Percentiles rank a stretch among this genome's conserved stretches.
phyloP scores from a whole-genome alignment of 1,140 invertebrate genomes.

The Bombus huntii region DNA sequence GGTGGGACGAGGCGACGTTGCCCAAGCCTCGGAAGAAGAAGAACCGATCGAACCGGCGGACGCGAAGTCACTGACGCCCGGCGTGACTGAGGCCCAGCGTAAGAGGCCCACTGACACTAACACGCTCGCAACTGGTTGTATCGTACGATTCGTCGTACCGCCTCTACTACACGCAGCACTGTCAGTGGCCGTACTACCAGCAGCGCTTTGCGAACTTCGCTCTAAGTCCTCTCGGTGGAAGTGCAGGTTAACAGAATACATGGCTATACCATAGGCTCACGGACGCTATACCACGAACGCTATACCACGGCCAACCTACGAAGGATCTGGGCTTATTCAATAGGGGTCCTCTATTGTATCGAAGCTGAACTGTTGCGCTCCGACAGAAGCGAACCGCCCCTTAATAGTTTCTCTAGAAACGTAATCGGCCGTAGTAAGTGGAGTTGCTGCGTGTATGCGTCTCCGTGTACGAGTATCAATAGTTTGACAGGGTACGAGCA shows the following conservation, averaged over 20 bases:
- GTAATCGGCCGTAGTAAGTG: conserved; percentile 67
- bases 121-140: conserved; percentile 32
- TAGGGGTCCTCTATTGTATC: conserved; percentile 72
- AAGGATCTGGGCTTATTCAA: conserved; percentile 67
- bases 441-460: conserved; percentile 50
- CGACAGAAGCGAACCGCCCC: conserved; percentile 65
- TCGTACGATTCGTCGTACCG: conserved; percentile 47
- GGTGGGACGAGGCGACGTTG: not conserved
- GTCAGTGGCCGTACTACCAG: conserved; percentile 55
- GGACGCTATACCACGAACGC: too few species aligned
- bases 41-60: conserved; percentile 80
- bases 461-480: conserved; percentile 36
- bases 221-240: conserved; percentile 3
- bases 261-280: conserved; percentile 5
- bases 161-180: conserved; percentile 59
- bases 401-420: conserved; percentile 72
- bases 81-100: conserved; percentile 77
- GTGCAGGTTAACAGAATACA: conserved; percentile 64
- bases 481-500: conserved; percentile 33
- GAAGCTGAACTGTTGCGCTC: conserved; percentile 56
- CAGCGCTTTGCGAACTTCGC: conserved; percentile 48
- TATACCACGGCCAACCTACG: conserved; percentile 39
- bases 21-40: conserved; percentile 59
- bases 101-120: conserved; percentile 73
- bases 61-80: conserved; percentile 82